Base-by-base conservation (phyloP, 2,113 vertebrate species). In the Pedetes capensis region DNA sequence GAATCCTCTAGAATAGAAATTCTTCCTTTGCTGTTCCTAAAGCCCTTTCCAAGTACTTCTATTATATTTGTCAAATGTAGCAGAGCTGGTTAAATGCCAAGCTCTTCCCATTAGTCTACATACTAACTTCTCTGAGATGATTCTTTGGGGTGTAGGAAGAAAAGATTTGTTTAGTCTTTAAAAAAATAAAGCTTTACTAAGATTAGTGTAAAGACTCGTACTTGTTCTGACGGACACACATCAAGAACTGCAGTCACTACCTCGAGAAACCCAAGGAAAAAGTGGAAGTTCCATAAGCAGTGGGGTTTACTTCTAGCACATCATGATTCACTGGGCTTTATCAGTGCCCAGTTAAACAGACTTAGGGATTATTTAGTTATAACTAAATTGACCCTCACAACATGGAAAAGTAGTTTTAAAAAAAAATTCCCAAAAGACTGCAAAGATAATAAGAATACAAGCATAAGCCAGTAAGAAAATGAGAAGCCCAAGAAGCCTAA, bases 181-280 rank as follows among this genome's bases (percentile, higher is more conserved):
- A 87, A 92, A 94, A 92, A 91, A 44, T 51, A 79, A 94, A 87
- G 5, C 20, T 87, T 87, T 83, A 92, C 18, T 71, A 53, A 92
- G n/a, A 68, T 72, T 74, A 83, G 71, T 42, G 3, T 39, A 95
- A 57, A 22, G 20, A 82, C 53, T 64, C 55, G 85, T 44, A 86
- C 37, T 89, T 61, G 49, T 16, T 87, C 72, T 93, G n/a, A 91
- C 90, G 11, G 18, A 42, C 63, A 91, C 37, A 79, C 39, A 75
- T n/a, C 13, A 94, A 75, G 42, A 88, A 69, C 13, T 72, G 37
- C 64, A 93, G 32, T 57, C 27, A n/a, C 64, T 85, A 79, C 11
- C 74, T n/a, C 8, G 44, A 76, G 79, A 92, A 94, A 81, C 27
- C 14, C 12, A n/a, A 88, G 25, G 44, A 29, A 95, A 80, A 14